phyloP scores from a whole-genome alignment of 2,113 vertebrate genomes.

The Pavo muticus region DNA sequence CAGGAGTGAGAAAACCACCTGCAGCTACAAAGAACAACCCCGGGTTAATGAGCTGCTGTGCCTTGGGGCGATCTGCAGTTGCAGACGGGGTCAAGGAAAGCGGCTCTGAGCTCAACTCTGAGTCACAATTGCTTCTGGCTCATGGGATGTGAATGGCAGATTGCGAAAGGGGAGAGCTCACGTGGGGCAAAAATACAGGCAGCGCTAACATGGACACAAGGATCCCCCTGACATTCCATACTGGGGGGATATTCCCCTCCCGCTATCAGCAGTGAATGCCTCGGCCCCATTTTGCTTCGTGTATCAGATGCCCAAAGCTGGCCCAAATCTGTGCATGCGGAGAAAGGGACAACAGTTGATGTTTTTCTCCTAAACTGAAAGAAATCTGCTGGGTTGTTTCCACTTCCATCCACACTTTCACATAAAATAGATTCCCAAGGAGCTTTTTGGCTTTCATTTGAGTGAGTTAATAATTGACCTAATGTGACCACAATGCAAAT shows the following conservation, averaged over 20 bases:
- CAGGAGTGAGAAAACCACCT: not conserved
- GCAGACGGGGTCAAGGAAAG: not conserved
- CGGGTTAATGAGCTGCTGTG: not conserved
- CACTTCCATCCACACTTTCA: not conserved
- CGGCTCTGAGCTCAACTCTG: rapidly evolving
- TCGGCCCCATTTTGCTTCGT: not conserved
- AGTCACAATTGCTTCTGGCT: not conserved
- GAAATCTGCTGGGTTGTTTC: not conserved
- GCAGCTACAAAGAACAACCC: not conserved
- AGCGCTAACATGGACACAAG: too few relatives aligned
- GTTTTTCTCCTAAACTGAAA: not conserved
- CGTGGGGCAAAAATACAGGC: rapidly evolving
- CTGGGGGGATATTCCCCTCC: too few relatives aligned
- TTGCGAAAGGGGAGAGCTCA: rapidly evolving
- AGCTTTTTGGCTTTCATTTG: not conserved
- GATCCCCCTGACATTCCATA: too few relatives aligned
- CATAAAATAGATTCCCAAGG: not conserved
- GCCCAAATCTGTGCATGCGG: not conserved
- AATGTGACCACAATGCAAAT: not conserved
- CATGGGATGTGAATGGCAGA: rapidly evolving
- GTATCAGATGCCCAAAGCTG: not conserved
- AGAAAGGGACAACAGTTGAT: not conserved
- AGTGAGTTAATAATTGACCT: constrained; percentile 11
- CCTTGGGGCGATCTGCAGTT: not conserved
- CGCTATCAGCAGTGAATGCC: not conserved